Conservation (phyloP, 2,797 vertebrate species). For the Dipus sagitta region DNA sequence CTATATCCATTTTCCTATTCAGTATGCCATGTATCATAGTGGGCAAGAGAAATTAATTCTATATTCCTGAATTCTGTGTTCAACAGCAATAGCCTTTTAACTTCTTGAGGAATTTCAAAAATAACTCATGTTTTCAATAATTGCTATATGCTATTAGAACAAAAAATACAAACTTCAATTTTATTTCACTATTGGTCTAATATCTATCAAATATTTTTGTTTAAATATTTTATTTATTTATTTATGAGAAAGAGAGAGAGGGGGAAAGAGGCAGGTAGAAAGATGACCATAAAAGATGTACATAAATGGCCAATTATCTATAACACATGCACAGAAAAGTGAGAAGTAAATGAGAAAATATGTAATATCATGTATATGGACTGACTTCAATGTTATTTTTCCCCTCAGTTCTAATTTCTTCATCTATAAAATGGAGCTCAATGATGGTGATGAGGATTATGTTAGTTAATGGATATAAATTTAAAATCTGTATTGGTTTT, state of each 20-base stretch:
- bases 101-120: not conserved
- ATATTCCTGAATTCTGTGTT: not conserved
- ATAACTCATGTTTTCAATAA: not conserved
- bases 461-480: not conserved
- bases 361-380: not conserved
- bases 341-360: slow-evolving; percentile 4
- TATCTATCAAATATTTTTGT: not conserved
- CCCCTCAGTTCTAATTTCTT: not conserved
- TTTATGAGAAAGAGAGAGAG: too few relatives aligned
- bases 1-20: not conserved
- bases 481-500: not conserved
- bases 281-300: not conserved
- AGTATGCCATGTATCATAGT: not conserved
- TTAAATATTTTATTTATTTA: too few relatives aligned
- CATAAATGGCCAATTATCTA: not conserved
- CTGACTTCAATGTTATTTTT: not conserved
- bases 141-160: not conserved
- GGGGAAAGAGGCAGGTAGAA: too few relatives aligned
- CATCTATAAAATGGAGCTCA: slow-evolving; percentile 2
- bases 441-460: not conserved
- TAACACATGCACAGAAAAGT: not conserved
- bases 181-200: not conserved
- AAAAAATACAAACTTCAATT: not conserved
- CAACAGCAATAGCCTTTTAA: not conserved
- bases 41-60: slow-evolving; percentile 3